A percentile compares a stretch with the other conserved stretches of the same genome.
Evolutionary conservation across 1,140 invertebrate genomes (phyloP).

Genomic region (Vanessa atalanta): DNA sequence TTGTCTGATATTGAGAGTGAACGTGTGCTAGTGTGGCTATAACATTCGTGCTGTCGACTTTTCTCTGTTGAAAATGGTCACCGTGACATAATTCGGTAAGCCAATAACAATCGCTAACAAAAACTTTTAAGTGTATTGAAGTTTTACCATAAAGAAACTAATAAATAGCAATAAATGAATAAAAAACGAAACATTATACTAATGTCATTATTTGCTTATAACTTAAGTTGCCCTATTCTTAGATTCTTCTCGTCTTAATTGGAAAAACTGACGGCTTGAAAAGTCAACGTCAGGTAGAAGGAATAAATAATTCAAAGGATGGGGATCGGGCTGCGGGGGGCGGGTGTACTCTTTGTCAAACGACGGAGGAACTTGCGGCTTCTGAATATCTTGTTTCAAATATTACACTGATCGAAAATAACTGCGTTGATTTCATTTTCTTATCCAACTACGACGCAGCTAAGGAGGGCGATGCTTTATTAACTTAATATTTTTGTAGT

Average conservation of each 20-base stretch:
- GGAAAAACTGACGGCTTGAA: slow-evolving; percentile 28
- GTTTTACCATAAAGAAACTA: too few relatives aligned
- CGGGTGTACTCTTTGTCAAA: background rate
- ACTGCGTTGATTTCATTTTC: background rate
- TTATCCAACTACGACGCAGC: too few relatives aligned
- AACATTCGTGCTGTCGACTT: too few relatives aligned
- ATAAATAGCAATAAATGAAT: too few relatives aligned
- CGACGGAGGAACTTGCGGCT: slow-evolving; percentile 1
- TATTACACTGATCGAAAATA: background rate
- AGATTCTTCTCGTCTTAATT: slow-evolving; percentile 17
- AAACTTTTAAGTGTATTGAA: too few relatives aligned
- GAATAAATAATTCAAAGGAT: slow-evolving; percentile 18
- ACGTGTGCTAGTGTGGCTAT: too few relatives aligned
- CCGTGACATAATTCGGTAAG: too few relatives aligned
- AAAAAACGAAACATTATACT: background rate
- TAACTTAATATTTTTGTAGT: too few relatives aligned
- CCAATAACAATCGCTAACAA: too few relatives aligned
- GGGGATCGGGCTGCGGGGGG: background rate
- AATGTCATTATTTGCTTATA: slow-evolving; percentile 3
- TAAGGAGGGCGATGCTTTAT: too few relatives aligned
- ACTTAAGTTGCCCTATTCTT: slow-evolving; percentile 12
- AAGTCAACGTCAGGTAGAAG: slow-evolving; percentile 17
- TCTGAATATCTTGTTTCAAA: background rate
- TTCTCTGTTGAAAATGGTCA: too few relatives aligned
- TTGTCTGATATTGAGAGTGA: too few relatives aligned